Evolutionary conservation across 1,140 invertebrate genomes (phyloP), one percentile per base, ranked within the genome.

Genomic region (Drosophila insularis): DNA sequence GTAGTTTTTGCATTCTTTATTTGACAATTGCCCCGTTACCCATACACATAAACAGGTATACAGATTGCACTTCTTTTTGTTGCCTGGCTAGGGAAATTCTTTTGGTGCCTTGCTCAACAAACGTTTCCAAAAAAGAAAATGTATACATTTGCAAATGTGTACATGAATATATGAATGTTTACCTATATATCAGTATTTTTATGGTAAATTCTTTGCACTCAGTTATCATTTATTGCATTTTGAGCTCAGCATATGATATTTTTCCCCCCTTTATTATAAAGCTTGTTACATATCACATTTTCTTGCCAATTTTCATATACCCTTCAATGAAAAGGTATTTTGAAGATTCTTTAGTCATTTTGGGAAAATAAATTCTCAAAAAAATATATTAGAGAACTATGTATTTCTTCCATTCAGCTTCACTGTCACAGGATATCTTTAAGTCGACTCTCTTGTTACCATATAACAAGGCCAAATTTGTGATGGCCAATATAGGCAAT

Each of bases 221-320:
- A 68, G 56, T 62, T 75, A 67, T 76, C 71, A 78, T 78, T 82
- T 82, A 82, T 82, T 82, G 69, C 71, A 82, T 31, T 35, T 82
- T 82, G 72, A 62, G 71, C 66, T 53, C 53, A 71, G 62, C 75
- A 64, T 65, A 46, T 72, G 59, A 72, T 79, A 76, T 58, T 78
- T 75, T 82, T 71, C 1, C 6, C 4, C 35, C 67, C 78, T 82
- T 66, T 46, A 75, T 71, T 78, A 78, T 82, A 71, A 56, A 31
- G 70, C 68, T 72, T 31, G 37, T 56, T 72, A 37, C 14, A 54
- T 50, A 4, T n/a, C 0, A 10, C 7, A 21, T 50, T 50, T 50
- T 19, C 43, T 46, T 46, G 14, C 7, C 17, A 58, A 19, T 7
- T 55, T 37, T 58, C 8, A 4, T 17, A 17, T 35, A 58, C 55